These are phyloP conservation scores for Podotricha telesiphe DNA, from an alignment of 2,888 invertebrate genomes.

Conservation along the genomic window DNA sequence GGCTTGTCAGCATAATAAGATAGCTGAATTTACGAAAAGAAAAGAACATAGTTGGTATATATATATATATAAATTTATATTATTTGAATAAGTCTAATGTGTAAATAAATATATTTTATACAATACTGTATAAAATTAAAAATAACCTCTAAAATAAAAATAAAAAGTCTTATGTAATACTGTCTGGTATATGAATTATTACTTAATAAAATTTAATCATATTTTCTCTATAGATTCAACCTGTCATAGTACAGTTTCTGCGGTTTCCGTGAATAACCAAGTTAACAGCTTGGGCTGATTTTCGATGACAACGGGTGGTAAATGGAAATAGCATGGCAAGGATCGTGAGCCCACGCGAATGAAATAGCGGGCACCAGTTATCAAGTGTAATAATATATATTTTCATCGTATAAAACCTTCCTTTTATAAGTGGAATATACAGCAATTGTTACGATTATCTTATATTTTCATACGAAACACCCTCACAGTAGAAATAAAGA, in stretches of 20 bases:
- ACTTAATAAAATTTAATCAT: no score
- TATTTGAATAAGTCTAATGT: no score
- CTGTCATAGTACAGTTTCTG: neutral
- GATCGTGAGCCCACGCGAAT: neutral
- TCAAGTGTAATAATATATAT: neutral
- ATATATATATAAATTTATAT: neutral
- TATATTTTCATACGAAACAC: no score
- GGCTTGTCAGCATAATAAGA: slow-evolving; percentile 35
- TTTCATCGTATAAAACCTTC: no score
- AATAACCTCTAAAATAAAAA: no score
- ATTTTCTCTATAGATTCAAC: neutral
- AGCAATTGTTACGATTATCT: no score
- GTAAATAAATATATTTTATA: no score
- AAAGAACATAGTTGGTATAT: slow-evolving; percentile 16
- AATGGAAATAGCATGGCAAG: slow-evolving; percentile 1
- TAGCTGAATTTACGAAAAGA: slow-evolving; percentile 35
- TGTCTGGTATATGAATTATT: no score
- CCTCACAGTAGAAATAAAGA: no score
- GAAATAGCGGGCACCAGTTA: neutral
- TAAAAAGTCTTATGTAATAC: no score
- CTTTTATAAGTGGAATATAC: no score
- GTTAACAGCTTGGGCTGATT: neutral
- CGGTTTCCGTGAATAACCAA: neutral
- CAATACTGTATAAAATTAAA: no score
- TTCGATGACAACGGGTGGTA: slow-evolving; percentile 3